These are phyloP conservation scores for Hypercompe scribonia DNA, from an alignment of 2,888 invertebrate species.

Conservation along the genomic window DNA sequence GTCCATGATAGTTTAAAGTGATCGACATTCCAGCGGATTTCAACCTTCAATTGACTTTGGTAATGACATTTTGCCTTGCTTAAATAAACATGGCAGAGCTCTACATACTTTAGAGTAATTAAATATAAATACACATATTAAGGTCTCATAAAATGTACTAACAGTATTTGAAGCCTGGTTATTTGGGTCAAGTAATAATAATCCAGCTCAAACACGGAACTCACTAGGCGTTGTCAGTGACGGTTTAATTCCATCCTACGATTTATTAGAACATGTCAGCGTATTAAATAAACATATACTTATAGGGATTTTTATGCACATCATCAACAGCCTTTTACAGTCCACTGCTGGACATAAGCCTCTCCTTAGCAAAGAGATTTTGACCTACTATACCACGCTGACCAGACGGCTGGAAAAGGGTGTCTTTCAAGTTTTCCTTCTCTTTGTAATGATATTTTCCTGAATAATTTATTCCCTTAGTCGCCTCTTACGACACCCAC, in stretches of 20 bases:
- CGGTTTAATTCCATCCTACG: not conserved
- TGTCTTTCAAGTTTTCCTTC: no score
- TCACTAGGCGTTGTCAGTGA: no score
- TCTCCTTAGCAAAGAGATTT: no score
- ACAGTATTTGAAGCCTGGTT: not conserved
- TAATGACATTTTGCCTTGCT: slow-evolving; percentile 50
- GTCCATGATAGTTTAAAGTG: slow-evolving; percentile 29
- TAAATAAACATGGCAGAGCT: slow-evolving; percentile 1
- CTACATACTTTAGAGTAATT: not conserved
- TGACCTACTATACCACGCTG: no score
- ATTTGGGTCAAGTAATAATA: no score
- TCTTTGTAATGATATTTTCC: no score
- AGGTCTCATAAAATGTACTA: not conserved
- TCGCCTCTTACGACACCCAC: no score
- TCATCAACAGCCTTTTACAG: no score
- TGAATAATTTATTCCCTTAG: no score
- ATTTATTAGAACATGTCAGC: not conserved
- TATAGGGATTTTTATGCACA: not conserved
- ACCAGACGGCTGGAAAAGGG: no score
- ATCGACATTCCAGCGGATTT: slow-evolving; percentile 35
- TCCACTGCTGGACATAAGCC: no score
- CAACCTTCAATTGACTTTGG: slow-evolving; percentile 39
- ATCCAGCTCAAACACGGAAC: no score
- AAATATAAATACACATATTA: not conserved
- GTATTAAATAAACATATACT: not conserved